Evolutionary conservation across 2,888 invertebrate genomes (phyloP), one percentile per base, ranked within the genome.

Genomic region (Elysia crispata): DNA sequence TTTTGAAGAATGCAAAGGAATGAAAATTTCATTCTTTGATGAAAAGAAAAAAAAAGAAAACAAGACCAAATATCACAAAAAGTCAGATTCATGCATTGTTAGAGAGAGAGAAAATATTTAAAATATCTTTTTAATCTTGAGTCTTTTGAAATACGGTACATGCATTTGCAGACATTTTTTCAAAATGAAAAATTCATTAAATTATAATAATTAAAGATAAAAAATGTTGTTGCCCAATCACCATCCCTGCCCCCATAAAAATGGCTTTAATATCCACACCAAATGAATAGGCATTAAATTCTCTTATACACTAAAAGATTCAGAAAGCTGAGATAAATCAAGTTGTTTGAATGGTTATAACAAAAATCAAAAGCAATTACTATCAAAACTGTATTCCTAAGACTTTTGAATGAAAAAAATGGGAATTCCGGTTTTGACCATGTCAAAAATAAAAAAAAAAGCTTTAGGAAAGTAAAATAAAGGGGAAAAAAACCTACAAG

Each of bases 401-500:
- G 28, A 8, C 15, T 60, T 8, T 50, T 18, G 13, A 67, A 57
- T 30, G 69, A 60, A 25, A 28, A 13, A 60, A 28, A 15, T 15
- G 31, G 28, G n/a, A 60, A 41, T 15, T 0, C n/a, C 18, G 33
- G 18, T 8, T 20, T 28, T 11, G 5, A 70, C 33, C 20, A 6
- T 54, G 50, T 28, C 28, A 28, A 28, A 30, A 33, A 69, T 75
- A 66, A 41, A 28, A 28, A 30, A 33, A 69, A 80, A 66, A 23
- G 30, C 13, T 41, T 41, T 41, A 41, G 11, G 3, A 11, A 41
- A 18, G 30, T 15, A 28, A 67, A 31, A 49, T n/a, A 13, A 25
- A 18, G 6, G 25, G 18, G 23, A 20, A n/a, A 1, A 73, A 54
- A 76, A 82, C 82, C 50, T 79, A 82, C 82, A 72, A 79, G 82